A percentile compares a stretch with the other conserved stretches of the same genome.
These are phyloP conservation scores for Acanthosepion lycidas DNA, from an alignment of 2,888 invertebrate genomes.

Conservation along the genomic window DNA sequence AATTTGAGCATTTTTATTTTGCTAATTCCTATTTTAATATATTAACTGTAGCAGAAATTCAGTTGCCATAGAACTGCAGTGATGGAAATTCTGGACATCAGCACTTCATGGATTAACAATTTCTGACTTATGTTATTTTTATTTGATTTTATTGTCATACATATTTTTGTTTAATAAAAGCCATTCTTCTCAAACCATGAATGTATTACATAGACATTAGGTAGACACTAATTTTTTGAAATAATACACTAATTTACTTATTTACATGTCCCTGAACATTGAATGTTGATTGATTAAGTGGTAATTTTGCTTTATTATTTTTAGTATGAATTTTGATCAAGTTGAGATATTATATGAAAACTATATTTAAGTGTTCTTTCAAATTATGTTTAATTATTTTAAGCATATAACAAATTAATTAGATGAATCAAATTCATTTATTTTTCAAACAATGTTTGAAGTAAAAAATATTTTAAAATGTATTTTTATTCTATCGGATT, in stretches of 20 bases:
- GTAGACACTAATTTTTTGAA: too few species aligned
- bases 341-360: neutral
- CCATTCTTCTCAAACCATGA: too few species aligned
- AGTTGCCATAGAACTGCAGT: too few species aligned
- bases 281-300: neutral
- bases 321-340: neutral
- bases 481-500: neutral
- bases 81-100: too few species aligned
- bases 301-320: neutral
- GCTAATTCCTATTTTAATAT: neutral
- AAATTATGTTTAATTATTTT: neutral
- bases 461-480: neutral
- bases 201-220: too few species aligned
- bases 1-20: neutral
- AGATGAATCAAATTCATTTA: neutral
- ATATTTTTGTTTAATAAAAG: neutral
- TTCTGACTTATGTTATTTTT: neutral
- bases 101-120: neutral
- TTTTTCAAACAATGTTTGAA: neutral
- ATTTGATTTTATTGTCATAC: neutral
- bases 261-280: neutral
- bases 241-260: neutral
- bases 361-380: neutral
- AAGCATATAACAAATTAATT: neutral
- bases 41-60: too few species aligned